These are phyloP conservation scores for Sebastes oblongus DNA, from an alignment of 2,797 vertebrate genomes.

Conservation along the genomic window DNA sequence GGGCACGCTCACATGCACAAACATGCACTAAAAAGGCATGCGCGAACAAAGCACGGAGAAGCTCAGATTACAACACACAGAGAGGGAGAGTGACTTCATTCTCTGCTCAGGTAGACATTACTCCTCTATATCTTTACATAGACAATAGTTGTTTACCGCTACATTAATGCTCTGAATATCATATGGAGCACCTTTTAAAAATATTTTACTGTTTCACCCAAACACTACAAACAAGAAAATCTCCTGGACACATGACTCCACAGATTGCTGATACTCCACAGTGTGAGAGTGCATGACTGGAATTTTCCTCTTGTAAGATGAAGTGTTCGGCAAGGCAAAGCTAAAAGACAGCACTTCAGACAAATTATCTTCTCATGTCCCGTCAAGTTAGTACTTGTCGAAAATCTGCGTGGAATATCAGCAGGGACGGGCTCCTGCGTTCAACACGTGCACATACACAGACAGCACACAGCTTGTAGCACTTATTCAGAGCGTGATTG, in stretches of 20 bases:
- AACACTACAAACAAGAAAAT: not conserved
- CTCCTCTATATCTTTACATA: not conserved
- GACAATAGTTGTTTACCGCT: not conserved
- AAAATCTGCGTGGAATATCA: not conserved
- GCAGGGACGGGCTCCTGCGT: not conserved
- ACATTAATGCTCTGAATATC: not conserved
- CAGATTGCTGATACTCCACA: not conserved
- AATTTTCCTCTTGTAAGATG: constrained; percentile 18
- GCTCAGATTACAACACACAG: not conserved
- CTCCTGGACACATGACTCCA: not conserved
- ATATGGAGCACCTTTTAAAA: not conserved
- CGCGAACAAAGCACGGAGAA: not conserved
- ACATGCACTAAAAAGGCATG: not conserved
- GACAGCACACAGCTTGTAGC: not conserved
- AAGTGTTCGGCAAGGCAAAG: not conserved
- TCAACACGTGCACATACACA: not conserved
- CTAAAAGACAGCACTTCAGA: not conserved
- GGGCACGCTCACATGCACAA: not conserved
- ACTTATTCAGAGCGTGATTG: constrained; percentile 21
- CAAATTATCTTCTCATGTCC: constrained; percentile 10
- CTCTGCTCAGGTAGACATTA: too few species aligned
- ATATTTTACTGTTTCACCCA: not conserved
- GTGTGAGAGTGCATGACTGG: not conserved
- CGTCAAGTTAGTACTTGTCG: constrained; percentile 54
- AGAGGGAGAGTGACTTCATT: too few species aligned